Conservation (phyloP, 92 coral and sea anemone genomes). For the Phenganax marumi region DNA sequence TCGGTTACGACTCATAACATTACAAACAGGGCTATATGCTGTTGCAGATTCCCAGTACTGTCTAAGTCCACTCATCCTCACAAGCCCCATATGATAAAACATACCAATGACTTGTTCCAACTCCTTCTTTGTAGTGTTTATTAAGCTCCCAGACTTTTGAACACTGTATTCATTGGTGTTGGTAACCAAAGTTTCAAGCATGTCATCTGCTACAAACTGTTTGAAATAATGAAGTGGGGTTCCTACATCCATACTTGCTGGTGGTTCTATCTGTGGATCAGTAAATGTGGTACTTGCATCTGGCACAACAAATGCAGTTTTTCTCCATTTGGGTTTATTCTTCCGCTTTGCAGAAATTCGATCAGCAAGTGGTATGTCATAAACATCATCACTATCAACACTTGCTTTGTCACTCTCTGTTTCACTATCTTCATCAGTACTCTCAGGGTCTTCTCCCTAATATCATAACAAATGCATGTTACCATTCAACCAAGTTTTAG, state of each 20-base stretch:
- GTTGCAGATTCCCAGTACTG: slow-evolving; percentile 1
- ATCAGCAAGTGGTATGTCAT: background rate
- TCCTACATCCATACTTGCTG: background rate
- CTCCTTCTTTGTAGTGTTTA: slow-evolving; percentile 7
- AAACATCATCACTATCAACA: background rate
- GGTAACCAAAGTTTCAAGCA: background rate
- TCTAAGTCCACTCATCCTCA: background rate
- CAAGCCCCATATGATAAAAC: background rate
- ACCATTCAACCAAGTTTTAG: background rate
- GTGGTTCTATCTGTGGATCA: background rate
- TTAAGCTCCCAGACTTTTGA: background rate
- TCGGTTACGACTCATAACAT: background rate
- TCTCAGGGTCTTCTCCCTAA: background rate
- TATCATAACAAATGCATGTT: background rate
- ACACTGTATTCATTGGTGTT: background rate
- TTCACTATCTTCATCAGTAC: background rate
- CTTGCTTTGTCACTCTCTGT: background rate
- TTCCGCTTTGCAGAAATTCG: background rate
- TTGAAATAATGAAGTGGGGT: background rate
- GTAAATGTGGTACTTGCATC: background rate
- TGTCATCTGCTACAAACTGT: background rate
- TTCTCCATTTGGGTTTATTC: background rate
- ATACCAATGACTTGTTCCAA: background rate
- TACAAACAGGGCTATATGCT: slow-evolving; percentile 2
- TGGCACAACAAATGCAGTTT: background rate